Percentiles rank a stretch among this genome's conserved stretches.
Conservation (phyloP, 2,797 vertebrate species). For the Sebastes matsubarae region DNA sequence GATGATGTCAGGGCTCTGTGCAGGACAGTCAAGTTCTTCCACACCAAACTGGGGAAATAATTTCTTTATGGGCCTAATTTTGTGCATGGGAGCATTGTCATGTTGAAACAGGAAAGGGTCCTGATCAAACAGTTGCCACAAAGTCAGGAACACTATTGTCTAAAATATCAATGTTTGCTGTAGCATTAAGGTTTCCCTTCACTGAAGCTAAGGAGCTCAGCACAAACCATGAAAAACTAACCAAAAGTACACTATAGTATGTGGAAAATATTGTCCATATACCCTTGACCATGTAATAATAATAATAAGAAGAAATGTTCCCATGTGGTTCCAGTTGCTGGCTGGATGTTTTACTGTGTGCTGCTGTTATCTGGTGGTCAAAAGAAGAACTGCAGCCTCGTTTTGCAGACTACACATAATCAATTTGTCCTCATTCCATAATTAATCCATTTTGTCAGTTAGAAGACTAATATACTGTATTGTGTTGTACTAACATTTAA, state of each 20-base stretch:
- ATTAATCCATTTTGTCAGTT: background rate
- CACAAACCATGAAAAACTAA: background rate
- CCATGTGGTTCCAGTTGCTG: background rate
- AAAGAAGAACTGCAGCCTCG: background rate
- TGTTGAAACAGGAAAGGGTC: background rate
- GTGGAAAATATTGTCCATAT: background rate
- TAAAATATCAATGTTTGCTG: background rate
- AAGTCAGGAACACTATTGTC: background rate
- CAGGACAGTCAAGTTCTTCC: background rate
- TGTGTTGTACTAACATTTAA: background rate
- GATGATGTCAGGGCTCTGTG: background rate
- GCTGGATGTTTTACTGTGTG: background rate
- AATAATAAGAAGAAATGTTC: background rate
- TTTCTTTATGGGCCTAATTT: background rate
- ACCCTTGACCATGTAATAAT: background rate
- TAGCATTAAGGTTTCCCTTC: background rate
- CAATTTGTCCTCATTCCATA: background rate
- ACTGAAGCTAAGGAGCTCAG: background rate
- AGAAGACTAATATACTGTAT: background rate
- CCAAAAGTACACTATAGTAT: background rate
- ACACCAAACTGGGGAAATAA: background rate
- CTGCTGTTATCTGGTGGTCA: conserved; percentile 28
- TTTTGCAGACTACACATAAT: background rate
- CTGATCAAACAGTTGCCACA: background rate
- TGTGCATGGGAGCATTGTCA: background rate